Evolutionary conservation across 2,888 invertebrate species (phyloP), one percentile per base, ranked within the genome.

Genomic region (Petrolisthes cinctipes): DNA sequence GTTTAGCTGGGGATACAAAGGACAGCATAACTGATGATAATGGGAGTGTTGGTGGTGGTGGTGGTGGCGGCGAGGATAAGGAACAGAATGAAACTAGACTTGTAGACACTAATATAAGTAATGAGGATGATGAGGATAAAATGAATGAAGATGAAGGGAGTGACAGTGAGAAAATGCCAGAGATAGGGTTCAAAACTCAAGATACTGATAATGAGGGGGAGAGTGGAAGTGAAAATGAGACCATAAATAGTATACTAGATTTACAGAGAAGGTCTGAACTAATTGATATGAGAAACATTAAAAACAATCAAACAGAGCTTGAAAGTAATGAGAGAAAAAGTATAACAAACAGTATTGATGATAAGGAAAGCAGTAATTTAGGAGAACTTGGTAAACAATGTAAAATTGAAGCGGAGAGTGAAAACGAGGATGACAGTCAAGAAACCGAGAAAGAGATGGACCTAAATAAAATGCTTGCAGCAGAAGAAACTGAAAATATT

Each of bases 61-160:
- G 56, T 66, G 57, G 57, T 78, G 78, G 78, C 7, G 78, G 66
- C 17, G 76, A 54, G 66, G 84, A 84, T 14, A 66, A 37, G 20
- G 84, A 85, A 23, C 68, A 80, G 37, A 73, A 83, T 20, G 54
- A 11, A 54, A 54, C 79, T n/a, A 68, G 51, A 17, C 66, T 79
- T 20, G 80, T 17, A 83, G 91, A 11, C 23, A 66, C 79, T 61
- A 82, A 86, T 76, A 76, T 56, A 86, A 89, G 53, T 90, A 89
- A 4, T 23, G 57, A 83, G n/a, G 57, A 83, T 56, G 17, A 83
- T 86, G 17, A 82, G 83, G 66, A 76, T 90, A 79, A 90, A 88
- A 82, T 56, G 88, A 82, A 76, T 91, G 51, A 90, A 89, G 17
- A 71, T 4, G 88, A 91, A n/a, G 17, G 53, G 37, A 83, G 71